Evolutionary conservation across 2,797 vertebrate species (phyloP).

Genomic region (Notolabrus celidotus): DNA sequence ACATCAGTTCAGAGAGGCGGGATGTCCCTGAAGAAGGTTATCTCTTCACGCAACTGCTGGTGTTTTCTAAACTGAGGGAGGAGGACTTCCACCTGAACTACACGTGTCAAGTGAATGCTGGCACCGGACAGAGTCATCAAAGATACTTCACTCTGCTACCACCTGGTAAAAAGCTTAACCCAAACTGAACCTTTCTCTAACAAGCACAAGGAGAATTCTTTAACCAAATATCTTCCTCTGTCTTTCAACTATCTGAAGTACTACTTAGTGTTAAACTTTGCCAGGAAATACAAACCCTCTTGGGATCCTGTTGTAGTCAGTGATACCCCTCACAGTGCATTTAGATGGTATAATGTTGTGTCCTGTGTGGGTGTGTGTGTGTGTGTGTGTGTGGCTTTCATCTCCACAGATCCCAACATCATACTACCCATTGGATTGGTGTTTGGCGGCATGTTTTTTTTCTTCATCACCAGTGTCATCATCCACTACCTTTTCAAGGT

Average conservation of each 20-base stretch:
- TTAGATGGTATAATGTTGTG: no score
- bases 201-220: no score
- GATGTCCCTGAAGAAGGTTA: slow-evolving; percentile 36
- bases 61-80: slow-evolving; percentile 78
- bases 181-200: neutral
- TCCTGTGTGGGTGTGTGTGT: no score
- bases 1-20: no score
- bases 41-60: slow-evolving; percentile 74
- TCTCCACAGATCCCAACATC: slow-evolving; percentile 80
- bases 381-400: slow-evolving; percentile 3
- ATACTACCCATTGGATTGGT: slow-evolving; percentile 72
- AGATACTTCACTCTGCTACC: slow-evolving; percentile 80
- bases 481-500: slow-evolving; percentile 89
- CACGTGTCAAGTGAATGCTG: slow-evolving; percentile 76
- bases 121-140: neutral
- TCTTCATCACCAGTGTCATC: slow-evolving; percentile 75
- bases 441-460: slow-evolving; percentile 66
- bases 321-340: no score
- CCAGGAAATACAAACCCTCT: no score
- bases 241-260: no score
- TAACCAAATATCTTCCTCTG: no score
- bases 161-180: slow-evolving; percentile 76
- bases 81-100: slow-evolving; percentile 86
- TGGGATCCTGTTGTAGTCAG: no score
- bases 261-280: no score